These are phyloP conservation scores for Drosophila recens DNA, from an alignment of 2,888 invertebrate species.

Conservation along the genomic window DNA sequence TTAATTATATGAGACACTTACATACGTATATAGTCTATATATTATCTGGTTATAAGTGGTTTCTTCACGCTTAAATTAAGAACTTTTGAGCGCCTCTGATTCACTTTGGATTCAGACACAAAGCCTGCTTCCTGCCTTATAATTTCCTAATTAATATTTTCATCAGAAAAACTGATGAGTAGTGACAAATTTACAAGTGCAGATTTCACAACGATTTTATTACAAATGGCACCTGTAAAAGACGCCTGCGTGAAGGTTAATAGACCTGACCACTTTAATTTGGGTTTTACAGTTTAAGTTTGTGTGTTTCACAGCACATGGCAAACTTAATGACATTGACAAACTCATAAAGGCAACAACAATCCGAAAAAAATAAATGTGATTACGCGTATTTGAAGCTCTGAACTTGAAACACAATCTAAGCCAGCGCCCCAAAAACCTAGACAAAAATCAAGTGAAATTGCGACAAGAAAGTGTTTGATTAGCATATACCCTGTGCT, in stretches of 20 bases:
- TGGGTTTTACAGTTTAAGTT: slow-evolving; percentile 10
- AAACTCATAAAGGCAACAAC: slow-evolving; percentile 41
- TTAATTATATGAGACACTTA: slow-evolving; percentile 26
- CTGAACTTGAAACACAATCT: slow-evolving; percentile 73
- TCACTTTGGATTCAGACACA: slow-evolving; percentile 35
- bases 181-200: slow-evolving; percentile 12
- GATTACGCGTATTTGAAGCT: slow-evolving; percentile 54
- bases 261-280: slow-evolving; percentile 31
- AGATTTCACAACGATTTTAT: slow-evolving; percentile 7
- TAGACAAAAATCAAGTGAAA: slow-evolving; percentile 15
- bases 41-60: slow-evolving; percentile 53
- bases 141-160: slow-evolving; percentile 35
- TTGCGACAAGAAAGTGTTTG: not conserved
- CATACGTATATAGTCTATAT: slow-evolving; percentile 14
- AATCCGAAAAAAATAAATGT: slow-evolving; percentile 24
- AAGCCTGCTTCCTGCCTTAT: slow-evolving; percentile 23
- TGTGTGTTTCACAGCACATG: too few relatives aligned
- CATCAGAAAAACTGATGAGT: slow-evolving; percentile 28
- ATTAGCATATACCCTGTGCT: slow-evolving; percentile 2
- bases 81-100: slow-evolving; percentile 26
- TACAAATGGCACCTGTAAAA: slow-evolving; percentile 18
- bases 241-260: slow-evolving; percentile 67
- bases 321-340: slow-evolving; percentile 39
- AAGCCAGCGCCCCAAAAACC: slow-evolving; percentile 41
- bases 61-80: slow-evolving; percentile 32